Conservation (phyloP, 1,140 invertebrate genomes). For the Spodoptera litura region DNA sequence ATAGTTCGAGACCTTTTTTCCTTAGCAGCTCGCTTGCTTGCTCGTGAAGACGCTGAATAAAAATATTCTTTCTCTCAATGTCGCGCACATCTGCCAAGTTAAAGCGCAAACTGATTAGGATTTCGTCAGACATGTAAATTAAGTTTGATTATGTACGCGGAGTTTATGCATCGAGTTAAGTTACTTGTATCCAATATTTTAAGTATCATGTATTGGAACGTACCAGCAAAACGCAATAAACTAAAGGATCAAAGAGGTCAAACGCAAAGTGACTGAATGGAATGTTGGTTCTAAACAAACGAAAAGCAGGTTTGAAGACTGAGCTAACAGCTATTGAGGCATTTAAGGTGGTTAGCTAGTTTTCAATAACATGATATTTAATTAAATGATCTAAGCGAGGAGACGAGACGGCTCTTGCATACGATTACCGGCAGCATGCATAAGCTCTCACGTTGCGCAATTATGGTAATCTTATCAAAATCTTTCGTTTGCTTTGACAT, state of each 20-base stretch:
- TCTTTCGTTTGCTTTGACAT: conserved; percentile 62
- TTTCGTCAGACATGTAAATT: conserved; percentile 37
- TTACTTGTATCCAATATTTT: conserved; percentile 18
- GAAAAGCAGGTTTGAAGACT: conserved; percentile 12
- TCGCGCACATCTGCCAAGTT: conserved; percentile 56
- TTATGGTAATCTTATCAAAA: conserved; percentile 75
- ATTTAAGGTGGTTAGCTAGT: conserved; percentile 13
- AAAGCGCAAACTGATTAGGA: conserved; percentile 50
- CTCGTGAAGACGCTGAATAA: conserved; percentile 53
- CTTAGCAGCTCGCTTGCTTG: conserved; percentile 51
- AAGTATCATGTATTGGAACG: not conserved
- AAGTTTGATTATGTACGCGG: not conserved
- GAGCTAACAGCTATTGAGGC: not conserved
- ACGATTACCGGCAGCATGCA: conserved; percentile 71
- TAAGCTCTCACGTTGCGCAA: conserved; percentile 65
- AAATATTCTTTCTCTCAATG: conserved; percentile 51
- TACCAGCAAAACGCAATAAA: not conserved
- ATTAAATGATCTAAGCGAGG: conserved; percentile 43
- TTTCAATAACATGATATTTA: conserved; percentile 30
- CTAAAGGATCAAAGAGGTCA: conserved; percentile 3
- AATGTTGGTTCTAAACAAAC: conserved; percentile 26
- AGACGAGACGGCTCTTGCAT: conserved; percentile 64
- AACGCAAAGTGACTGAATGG: conserved; percentile 6
- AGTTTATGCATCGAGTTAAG: conserved; percentile 11
- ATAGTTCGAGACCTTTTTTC: conserved; percentile 61